Base-by-base conservation (phyloP, 2,113 vertebrate species). In the Platysternon megacephalum region DNA sequence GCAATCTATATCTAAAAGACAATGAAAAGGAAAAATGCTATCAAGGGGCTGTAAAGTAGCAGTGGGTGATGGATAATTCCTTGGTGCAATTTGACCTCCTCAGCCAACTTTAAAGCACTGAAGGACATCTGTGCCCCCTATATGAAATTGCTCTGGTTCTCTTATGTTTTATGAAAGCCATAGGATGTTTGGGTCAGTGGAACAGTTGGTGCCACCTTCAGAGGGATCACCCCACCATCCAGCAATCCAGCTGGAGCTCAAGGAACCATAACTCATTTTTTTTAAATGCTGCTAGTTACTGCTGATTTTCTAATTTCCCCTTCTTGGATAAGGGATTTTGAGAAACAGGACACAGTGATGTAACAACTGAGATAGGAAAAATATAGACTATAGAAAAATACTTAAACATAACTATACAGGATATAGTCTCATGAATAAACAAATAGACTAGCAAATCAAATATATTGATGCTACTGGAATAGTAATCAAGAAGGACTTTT, bases 1-100 rank as follows among this genome's bases (percentile, higher is more conserved):
- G 97, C 93, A 93, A 98, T 97, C 96, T 97, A 98, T 97, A 97
- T 94, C 93, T 97, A 98, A 96, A 97, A 97, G 97, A 98, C 88
- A 94, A 98, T 98, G 97, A 98, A 98, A 97, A 96, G 76, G 82
- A 93, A 97, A 98, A 98, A 98, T 96, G 94, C 96, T 97, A 95
- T 94, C 97, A 97, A 97, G 97, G 94, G 97, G 87, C 90, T 96
- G 94, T 95, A 93, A 98, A 97, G 95, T 95, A 94, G 86, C 58
- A 89, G 1, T 13, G 1, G 2, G 6, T 24, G n/a, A 21, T 1
- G 4, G 61, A 5, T 48, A 6, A 24, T 76, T 76, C 13, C 22
- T 17, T 51, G 81, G 46, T 2, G 22, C 12, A 88, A n/a, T 32
- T 3, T 1, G 8, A 2, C 21, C 8, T 52, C 21, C 84, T 72